Conservation (phyloP, 1,140 invertebrate species). For the Trichonephila inaurata region DNA sequence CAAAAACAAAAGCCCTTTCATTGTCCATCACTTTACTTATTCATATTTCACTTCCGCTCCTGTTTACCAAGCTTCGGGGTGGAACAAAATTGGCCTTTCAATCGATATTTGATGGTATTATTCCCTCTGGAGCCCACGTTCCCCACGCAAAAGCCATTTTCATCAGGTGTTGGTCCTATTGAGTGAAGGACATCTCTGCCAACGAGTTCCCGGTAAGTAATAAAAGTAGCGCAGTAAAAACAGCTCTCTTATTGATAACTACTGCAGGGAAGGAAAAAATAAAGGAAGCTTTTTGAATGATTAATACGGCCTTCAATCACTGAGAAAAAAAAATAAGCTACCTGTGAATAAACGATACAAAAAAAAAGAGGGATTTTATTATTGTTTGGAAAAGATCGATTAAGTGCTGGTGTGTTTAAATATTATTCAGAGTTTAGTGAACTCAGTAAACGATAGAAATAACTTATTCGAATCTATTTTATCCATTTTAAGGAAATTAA, state of each 20-base stretch:
- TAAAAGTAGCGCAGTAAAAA: constrained; percentile 7
- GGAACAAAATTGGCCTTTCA: background rate
- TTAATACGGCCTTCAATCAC: constrained; percentile 9
- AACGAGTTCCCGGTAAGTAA: background rate
- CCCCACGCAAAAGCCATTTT: constrained; percentile 2
- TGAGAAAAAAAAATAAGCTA: background rate
- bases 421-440: too few relatives aligned
- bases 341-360: background rate
- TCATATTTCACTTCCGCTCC: constrained; percentile 2
- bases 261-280: background rate
- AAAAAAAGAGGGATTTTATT: background rate
- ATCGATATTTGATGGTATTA: background rate
- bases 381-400: background rate
- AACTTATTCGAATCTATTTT: too few relatives aligned
- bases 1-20: background rate
- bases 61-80: background rate
- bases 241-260: background rate
- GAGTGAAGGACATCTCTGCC: background rate
- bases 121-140: background rate
- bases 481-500: too few relatives aligned
- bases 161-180: constrained; percentile 8
- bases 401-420: too few relatives aligned
- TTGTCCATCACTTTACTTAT: background rate
- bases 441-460: too few relatives aligned
- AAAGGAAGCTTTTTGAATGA: constrained; percentile 6